Conservation (phyloP, 1,140 invertebrate genomes). For the Panagrolaimus sp. region DNA sequence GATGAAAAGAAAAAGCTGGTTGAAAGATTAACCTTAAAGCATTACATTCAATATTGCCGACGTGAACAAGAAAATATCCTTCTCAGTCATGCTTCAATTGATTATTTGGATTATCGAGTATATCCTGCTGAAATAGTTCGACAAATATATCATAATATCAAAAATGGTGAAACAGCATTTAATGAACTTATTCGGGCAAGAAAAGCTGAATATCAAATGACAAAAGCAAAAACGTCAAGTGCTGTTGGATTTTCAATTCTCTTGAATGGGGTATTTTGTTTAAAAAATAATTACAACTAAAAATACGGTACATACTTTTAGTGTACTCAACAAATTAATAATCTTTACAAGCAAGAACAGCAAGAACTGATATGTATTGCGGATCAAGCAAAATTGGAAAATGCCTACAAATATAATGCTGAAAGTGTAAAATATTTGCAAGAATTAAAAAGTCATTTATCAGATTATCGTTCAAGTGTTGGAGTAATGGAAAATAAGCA, state of each 20-base stretch:
- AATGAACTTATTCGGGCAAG: background rate
- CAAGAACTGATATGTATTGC: background rate
- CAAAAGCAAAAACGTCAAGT: background rate
- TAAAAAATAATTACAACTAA: background rate
- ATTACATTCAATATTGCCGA: background rate
- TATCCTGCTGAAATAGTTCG: background rate
- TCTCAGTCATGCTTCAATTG: background rate
- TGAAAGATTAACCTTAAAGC: background rate
- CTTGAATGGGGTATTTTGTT: background rate
- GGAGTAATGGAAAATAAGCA: no score
- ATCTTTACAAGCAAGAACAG: background rate
- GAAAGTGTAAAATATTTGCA: background rate
- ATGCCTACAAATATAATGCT: background rate
- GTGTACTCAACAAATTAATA: background rate
- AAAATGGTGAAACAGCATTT: background rate
- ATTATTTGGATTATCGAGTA: background rate
- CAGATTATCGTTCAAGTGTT: no score
- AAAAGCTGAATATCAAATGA: background rate
- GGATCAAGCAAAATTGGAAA: background rate
- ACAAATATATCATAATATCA: background rate
- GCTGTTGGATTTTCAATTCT: background rate
- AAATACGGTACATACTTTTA: background rate
- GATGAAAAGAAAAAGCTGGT: background rate
- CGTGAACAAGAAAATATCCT: background rate
- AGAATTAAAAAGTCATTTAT: no score